Evolutionary conservation across 2,113 vertebrate species (phyloP).

Genomic region (Seriola quinqueradiata): DNA sequence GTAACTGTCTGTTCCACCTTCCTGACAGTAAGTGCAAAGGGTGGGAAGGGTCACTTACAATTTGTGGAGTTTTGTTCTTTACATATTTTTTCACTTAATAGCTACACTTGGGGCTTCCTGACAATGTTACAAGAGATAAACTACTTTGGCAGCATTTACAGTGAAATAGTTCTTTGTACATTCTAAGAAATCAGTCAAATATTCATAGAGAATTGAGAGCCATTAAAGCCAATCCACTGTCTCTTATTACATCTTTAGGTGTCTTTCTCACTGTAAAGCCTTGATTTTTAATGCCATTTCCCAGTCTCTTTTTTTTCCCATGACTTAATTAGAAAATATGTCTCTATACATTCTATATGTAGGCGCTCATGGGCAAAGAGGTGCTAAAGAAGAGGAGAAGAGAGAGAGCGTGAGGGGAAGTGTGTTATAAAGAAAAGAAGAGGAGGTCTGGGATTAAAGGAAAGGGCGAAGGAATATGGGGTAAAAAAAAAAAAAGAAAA

Average conservation of each 20-base stretch:
- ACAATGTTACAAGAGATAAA: not conserved
- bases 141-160: conserved; percentile 4
- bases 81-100: conserved; percentile 9
- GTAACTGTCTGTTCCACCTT: conserved; percentile 1
- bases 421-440: not conserved
- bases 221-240: conserved; percentile 6
- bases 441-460: conserved; percentile 11
- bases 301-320: conserved; percentile 1
- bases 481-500: not conserved
- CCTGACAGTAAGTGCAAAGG: not conserved
- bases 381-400: conserved; percentile 7
- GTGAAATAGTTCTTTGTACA: conserved; percentile 1
- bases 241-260: conserved; percentile 26
- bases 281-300: conserved; percentile 17
- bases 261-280: conserved; percentile 21
- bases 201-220: conserved; percentile 33
- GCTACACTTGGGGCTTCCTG: not conserved
- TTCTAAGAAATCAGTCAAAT: conserved; percentile 18
- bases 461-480: not conserved
- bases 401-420: not conserved
- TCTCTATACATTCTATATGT: not conserved
- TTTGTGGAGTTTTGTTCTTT: not conserved
- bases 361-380: conserved; percentile 2
- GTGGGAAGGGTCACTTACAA: conserved; percentile 1
- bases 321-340: conserved; percentile 20